Conservation (phyloP, 2,797 vertebrate genomes). For the Fistularia tabacaria region DNA sequence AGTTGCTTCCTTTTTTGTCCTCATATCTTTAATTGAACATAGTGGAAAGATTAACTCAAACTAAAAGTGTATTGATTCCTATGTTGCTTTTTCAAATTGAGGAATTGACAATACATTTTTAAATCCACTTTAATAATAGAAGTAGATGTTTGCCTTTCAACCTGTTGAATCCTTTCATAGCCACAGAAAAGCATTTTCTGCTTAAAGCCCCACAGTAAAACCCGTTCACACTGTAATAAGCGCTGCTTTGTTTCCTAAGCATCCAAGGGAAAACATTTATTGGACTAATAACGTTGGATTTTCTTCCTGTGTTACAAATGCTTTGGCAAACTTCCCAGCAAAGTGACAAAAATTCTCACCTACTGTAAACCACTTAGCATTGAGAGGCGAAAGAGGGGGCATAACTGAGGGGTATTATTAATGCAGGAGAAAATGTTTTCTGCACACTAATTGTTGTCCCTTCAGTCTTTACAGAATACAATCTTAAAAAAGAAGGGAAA, state of each 20-base stretch:
- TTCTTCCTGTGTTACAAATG: slow-evolving; percentile 76
- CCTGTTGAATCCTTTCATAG: slow-evolving; percentile 51
- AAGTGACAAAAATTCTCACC: slow-evolving; percentile 61
- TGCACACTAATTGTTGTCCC: not conserved
- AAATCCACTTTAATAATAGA: not conserved
- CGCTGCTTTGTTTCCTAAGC: slow-evolving; percentile 76
- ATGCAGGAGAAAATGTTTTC: not conserved
- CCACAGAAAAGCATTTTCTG: slow-evolving; percentile 63
- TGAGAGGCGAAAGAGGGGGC: slow-evolving; percentile 4
- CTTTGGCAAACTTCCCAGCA: slow-evolving; percentile 71
- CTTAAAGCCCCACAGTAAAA: slow-evolving; percentile 74
- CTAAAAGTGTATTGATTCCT: too few relatives aligned
- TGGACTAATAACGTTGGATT: slow-evolving; percentile 79
- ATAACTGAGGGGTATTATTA: not conserved
- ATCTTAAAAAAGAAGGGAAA: too few relatives aligned
- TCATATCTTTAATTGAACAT: too few relatives aligned
- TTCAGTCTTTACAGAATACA: too few relatives aligned
- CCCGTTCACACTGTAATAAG: slow-evolving; percentile 64
- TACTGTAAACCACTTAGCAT: slow-evolving; percentile 1
- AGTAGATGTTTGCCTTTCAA: not conserved
- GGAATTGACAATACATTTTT: not conserved
- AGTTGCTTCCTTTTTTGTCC: too few relatives aligned
- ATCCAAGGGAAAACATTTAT: slow-evolving; percentile 78
- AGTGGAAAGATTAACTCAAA: too few relatives aligned
- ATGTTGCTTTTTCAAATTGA: too few relatives aligned